Percentiles rank a stretch among this genome's conserved stretches.
phyloP scores from a whole-genome alignment of 2,113 vertebrate genomes.

The Taurulus bubalis region DNA sequence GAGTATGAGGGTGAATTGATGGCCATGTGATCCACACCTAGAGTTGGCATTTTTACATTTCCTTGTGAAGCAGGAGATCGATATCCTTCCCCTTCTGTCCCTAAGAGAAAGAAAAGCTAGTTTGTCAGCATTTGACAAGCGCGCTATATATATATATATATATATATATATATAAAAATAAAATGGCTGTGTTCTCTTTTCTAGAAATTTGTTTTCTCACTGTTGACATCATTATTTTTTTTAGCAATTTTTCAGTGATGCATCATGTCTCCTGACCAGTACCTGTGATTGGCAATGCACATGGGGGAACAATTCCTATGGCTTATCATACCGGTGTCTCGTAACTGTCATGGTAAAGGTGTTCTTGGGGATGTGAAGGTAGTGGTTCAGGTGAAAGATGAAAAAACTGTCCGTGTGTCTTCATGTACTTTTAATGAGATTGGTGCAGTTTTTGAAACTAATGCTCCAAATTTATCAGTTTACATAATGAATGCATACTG shows the following conservation, averaged over 20 bases:
- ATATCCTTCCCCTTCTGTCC: neutral
- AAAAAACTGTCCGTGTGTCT: neutral
- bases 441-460: neutral
- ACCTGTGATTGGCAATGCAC: neutral
- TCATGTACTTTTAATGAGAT: neutral
- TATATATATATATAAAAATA: neutral
- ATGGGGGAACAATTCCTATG: neutral
- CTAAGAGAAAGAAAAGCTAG: neutral
- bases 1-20: too few species aligned
- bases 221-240: neutral
- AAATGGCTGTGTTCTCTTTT: neutral
- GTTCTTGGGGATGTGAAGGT: neutral
- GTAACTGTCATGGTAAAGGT: neutral
- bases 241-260: neutral
- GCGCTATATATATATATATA: too few species aligned
- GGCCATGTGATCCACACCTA: too few species aligned
- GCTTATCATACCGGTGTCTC: neutral
- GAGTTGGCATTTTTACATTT: slow-evolving; percentile 1
- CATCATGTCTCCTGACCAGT: neutral
- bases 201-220: neutral
- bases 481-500: neutral
- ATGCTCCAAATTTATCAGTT: neutral
- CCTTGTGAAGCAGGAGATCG: neutral
- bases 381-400: neutral
- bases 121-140: neutral